Evolutionary conservation across 1,140 invertebrate species (phyloP).

Genomic region (Euwallacea fornicatus): DNA sequence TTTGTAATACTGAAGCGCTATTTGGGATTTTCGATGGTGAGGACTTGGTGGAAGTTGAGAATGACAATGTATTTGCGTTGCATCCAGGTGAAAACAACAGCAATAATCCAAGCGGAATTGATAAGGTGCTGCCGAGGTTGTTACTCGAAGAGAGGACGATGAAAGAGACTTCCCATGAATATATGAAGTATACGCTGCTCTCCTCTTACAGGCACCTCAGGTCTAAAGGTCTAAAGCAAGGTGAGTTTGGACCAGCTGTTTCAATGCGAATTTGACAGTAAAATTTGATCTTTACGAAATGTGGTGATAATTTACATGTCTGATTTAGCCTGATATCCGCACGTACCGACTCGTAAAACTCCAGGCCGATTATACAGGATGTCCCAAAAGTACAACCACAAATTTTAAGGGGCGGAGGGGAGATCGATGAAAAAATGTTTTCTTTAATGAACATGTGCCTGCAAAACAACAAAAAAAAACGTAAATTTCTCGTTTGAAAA

Average conservation of each 20-base stretch:
- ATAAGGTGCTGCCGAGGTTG: constrained; percentile 72
- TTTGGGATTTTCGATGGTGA: constrained; percentile 79
- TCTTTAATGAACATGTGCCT: too few species aligned
- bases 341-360: too few species aligned
- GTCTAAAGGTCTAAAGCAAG: constrained; percentile 69
- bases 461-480: too few species aligned
- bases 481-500: too few species aligned
- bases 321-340: too few species aligned
- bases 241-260: constrained; percentile 40
- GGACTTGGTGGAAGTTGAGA: neutral
- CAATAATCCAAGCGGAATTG: constrained; percentile 67
- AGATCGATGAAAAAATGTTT: too few species aligned
- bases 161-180: constrained; percentile 76
- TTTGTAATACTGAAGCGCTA: constrained; percentile 76
- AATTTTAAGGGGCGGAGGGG: too few species aligned
- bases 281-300: neutral
- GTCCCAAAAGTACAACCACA: too few species aligned
- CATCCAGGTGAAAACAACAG: constrained; percentile 61
- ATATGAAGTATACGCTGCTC: constrained; percentile 80
- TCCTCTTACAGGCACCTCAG: constrained; percentile 74
- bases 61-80: neutral
- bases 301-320: neutral
- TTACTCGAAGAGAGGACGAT: constrained; percentile 77
- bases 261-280: neutral
- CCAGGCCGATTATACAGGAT: too few species aligned